Evolutionary conservation across 2,888 invertebrate species (phyloP).

Genomic region (Acronicta leporina): DNA sequence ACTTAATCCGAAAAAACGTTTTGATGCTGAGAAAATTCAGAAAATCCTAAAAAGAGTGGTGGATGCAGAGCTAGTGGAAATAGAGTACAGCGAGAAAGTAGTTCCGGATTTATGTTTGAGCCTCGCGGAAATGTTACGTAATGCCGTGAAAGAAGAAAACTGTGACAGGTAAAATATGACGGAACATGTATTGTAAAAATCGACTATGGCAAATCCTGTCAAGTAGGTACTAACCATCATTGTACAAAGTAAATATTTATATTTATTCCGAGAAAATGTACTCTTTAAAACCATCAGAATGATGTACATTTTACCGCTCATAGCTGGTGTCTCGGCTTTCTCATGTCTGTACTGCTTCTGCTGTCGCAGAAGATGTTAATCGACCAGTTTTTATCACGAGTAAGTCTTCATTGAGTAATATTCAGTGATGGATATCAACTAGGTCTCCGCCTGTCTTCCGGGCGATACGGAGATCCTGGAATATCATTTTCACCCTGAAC

Average conservation of each 20-base stretch:
- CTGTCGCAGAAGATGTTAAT: conserved; percentile 37
- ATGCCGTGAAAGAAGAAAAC: conserved; percentile 90
- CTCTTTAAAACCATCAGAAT: conserved; percentile 34
- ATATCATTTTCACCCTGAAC: too few species aligned
- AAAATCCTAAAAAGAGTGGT: conserved; percentile 89
- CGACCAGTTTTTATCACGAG: conserved; percentile 15
- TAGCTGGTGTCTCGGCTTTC: conserved; percentile 64
- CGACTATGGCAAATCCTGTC: background rate
- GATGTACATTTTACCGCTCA: conserved; percentile 70
- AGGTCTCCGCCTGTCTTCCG: too few species aligned
- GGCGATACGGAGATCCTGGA: too few species aligned
- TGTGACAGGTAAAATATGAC: conserved; percentile 89
- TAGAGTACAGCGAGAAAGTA: conserved; percentile 90
- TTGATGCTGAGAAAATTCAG: conserved; percentile 90
- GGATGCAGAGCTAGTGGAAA: conserved; percentile 88
- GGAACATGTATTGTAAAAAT: conserved; percentile 10
- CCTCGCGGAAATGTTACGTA: conserved; percentile 89
- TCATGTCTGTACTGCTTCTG: conserved; percentile 57
- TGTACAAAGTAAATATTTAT: conserved; percentile 1
- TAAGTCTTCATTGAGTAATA: background rate
- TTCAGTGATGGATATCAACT: background rate
- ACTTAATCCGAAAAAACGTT: conserved; percentile 90
- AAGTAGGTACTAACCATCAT: conserved; percentile 2
- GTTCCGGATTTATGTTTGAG: conserved; percentile 88
- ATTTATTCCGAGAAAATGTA: conserved; percentile 24